Conservation (phyloP, 2,113 vertebrate species). For the Thamnophis sirtalis region DNA sequence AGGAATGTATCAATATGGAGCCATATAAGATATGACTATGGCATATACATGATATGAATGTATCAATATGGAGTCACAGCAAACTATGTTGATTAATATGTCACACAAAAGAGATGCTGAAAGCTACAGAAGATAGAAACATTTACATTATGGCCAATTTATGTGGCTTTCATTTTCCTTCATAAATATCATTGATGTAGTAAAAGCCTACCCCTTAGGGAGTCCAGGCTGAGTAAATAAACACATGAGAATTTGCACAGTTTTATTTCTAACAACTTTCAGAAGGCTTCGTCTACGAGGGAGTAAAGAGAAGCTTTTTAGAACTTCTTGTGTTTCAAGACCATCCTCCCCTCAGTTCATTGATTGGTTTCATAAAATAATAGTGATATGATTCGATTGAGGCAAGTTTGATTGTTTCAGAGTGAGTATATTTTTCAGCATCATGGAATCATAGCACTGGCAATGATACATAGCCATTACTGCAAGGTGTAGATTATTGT, state of each 20-base stretch:
- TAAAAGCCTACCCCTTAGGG: not conserved
- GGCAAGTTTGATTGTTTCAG: not conserved
- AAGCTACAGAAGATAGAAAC: not conserved
- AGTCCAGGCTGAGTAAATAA: not conserved
- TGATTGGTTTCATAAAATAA: slow-evolving; percentile 4
- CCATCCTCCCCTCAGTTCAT: not conserved
- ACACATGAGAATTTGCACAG: not conserved
- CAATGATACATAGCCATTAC: not conserved
- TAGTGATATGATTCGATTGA: not conserved
- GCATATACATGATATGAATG: too few relatives aligned
- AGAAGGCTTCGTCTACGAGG: not conserved
- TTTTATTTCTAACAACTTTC: not conserved
- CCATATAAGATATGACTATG: too few relatives aligned
- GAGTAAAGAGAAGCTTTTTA: not conserved
- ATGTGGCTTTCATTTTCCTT: slow-evolving; percentile 7
- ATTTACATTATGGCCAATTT: not conserved
- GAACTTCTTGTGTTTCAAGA: not conserved
- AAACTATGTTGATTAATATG: not conserved
- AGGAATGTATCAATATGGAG: not conserved
- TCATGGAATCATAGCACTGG: not conserved
- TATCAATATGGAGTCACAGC: not conserved
- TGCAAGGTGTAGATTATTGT: not conserved
- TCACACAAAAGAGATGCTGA: slow-evolving; percentile 8
- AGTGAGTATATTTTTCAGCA: not conserved
- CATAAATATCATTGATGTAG: not conserved